Evolutionary conservation across 2,113 vertebrate genomes (phyloP), one percentile per base, ranked within the genome.

Genomic region (Ageneiosus marmoratus): DNA sequence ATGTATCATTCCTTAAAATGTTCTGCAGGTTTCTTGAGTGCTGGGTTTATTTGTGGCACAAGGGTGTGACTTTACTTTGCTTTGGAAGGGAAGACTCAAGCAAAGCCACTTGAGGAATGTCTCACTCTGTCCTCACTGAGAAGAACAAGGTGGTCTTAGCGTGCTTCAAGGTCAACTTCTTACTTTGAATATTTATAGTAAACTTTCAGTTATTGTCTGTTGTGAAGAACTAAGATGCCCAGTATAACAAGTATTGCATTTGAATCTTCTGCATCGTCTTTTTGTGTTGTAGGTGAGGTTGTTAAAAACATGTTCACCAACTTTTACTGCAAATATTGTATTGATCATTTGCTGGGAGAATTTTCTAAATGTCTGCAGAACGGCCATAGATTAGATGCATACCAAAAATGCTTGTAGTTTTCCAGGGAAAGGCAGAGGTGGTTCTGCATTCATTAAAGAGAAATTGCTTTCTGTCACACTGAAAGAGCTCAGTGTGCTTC

Each of bases 1-100:
- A 37, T 46, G n/a, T 63, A 53, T 74, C 90, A 91, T 92, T 92
- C 91, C 90, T 81, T 18, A 75, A n/a, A 82, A 93, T 92, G 89
- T 90, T 90, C 60, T 9, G 62, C 89, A 73, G 88, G 81, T 55
- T 90, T 90, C 87, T 87, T 80, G 85, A 51, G 69, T 51, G 80
- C 85, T 87, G 86, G 79, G 87, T 91, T 91, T 89, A 88, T 87
- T 89, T 89, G 82, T 91, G 83, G 85, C 80, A 88, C 75, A 72
- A 15, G 12, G 88, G 87, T 89, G 89, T 82, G 85, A 91, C 88
- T 92, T 92, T 91, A 85, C 89, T 87, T 85, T 78, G 82, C 82
- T 62, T 62, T 9, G 84, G 84, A 77, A 67, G 83, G 79, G 84
- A 73, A 51, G 62, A 76, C 72, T 73, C 9, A 22, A 72, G 58